A percentile compares a stretch with the other conserved stretches of the same genome.
Conservation (phyloP, 2,797 vertebrate genomes). For the Tamandua tetradactyla region DNA sequence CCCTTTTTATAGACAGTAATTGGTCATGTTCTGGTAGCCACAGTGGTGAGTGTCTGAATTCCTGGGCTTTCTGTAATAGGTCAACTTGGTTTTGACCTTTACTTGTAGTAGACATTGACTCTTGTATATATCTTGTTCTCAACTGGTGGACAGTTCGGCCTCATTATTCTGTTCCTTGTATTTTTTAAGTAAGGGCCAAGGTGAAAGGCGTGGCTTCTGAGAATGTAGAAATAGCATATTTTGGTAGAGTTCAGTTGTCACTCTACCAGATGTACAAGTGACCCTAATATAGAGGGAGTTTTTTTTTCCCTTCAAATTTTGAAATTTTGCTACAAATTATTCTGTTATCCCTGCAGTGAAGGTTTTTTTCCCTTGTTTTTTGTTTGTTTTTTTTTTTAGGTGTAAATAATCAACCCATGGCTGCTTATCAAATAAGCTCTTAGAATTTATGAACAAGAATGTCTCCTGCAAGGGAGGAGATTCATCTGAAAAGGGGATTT, state of each 20-base stretch:
- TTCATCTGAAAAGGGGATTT: constrained; percentile 13
- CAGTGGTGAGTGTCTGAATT: background rate
- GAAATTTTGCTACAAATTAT: constrained; percentile 21
- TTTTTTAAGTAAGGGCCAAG: background rate
- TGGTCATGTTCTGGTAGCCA: background rate
- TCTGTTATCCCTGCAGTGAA: background rate
- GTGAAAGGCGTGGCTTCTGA: background rate
- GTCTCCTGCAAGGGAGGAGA: background rate
- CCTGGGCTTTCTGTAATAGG: background rate
- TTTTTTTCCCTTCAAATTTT: background rate
- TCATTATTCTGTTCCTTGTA: background rate
- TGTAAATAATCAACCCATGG: background rate
- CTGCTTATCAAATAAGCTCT: background rate
- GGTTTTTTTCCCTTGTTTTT: background rate
- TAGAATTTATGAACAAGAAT: background rate
- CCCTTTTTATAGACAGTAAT: background rate
- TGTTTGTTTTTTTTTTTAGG: background rate
- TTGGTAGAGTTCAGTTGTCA: background rate
- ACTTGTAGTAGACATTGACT: background rate
- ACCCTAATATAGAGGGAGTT: background rate
- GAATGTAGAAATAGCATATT: background rate
- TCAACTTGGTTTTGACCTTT: constrained; percentile 29
- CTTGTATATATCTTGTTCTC: background rate
- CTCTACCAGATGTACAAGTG: background rate
- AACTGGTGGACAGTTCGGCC: background rate